phyloP scores from a whole-genome alignment of 2,797 vertebrate species.

The Bovichtus diacanthus region DNA sequence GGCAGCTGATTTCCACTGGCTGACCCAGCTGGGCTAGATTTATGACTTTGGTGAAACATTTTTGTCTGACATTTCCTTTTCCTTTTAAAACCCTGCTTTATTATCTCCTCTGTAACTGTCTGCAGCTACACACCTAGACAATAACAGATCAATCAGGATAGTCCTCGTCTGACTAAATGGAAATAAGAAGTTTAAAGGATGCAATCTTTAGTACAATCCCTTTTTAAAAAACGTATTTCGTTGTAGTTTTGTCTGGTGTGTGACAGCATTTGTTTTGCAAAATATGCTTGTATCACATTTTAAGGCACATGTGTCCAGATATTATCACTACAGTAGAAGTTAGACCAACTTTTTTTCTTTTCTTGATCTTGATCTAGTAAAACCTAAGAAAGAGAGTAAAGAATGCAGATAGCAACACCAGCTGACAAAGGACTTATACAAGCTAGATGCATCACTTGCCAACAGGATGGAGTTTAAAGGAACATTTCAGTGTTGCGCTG shows the following conservation, averaged over 20 bases:
- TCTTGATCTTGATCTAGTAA: background rate
- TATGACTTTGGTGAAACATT: constrained; percentile 13
- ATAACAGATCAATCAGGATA: constrained; percentile 12
- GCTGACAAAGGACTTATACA: background rate
- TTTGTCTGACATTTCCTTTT: constrained; percentile 38
- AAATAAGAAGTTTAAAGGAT: background rate
- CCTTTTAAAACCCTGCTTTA: constrained; percentile 1
- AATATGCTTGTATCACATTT: background rate
- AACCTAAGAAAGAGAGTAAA: background rate
- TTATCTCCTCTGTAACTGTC: background rate
- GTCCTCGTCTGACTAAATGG: background rate
- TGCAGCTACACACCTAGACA: background rate
- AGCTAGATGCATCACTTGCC: background rate
- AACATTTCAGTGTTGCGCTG: background rate
- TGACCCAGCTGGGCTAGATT: constrained; percentile 4
- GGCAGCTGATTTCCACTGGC: constrained; percentile 33
- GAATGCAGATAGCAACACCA: background rate
- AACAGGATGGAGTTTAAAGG: background rate
- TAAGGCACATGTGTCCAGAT: background rate
- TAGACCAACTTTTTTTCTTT: background rate
- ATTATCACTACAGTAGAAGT: background rate
- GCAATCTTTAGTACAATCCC: background rate
- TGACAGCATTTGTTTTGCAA: background rate
- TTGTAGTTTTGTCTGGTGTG: background rate
- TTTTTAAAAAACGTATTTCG: background rate